A percentile compares a stretch with the other conserved stretches of the same genome.
These are phyloP conservation scores for Zootermopsis nevadensis DNA, from an alignment of 2,888 invertebrate species.

Conservation along the genomic window DNA sequence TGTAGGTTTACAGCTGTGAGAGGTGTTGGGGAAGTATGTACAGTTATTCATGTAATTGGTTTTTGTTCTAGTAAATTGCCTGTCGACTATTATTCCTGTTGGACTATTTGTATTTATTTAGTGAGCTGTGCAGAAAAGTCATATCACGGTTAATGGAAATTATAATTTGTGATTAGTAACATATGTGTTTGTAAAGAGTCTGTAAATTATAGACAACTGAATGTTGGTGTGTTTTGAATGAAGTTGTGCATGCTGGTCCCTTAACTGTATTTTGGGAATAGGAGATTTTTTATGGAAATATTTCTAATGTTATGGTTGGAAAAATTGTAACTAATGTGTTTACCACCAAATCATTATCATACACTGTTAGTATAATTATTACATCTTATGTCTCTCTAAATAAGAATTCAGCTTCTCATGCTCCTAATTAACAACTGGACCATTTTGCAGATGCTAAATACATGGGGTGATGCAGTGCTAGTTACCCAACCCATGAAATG, in stretches of 20 bases:
- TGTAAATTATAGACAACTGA: background rate
- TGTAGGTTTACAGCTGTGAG: too few species aligned
- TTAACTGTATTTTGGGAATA: background rate
- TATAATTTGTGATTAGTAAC: too few species aligned
- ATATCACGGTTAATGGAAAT: too few species aligned
- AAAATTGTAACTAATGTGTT: background rate
- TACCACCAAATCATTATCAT: background rate
- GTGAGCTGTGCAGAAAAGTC: too few species aligned
- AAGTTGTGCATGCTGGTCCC: background rate
- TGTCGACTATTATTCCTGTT: too few species aligned
- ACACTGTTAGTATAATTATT: background rate
- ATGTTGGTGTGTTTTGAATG: background rate
- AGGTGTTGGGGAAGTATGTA: too few species aligned
- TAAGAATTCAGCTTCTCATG: background rate
- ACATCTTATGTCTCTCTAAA: background rate
- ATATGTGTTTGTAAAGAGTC: background rate
- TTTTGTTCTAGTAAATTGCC: too few species aligned
- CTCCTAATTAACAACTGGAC: constrained; percentile 20
- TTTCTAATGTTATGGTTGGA: background rate
- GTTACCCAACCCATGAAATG: constrained; percentile 25
- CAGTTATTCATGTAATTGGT: too few species aligned
- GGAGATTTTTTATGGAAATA: background rate
- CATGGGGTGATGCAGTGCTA: constrained; percentile 41
- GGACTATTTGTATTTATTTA: too few species aligned
- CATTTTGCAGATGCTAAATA: constrained; percentile 36